Base-by-base conservation (phyloP, 1,140 invertebrate species). In the Drosophila neocordata region DNA sequence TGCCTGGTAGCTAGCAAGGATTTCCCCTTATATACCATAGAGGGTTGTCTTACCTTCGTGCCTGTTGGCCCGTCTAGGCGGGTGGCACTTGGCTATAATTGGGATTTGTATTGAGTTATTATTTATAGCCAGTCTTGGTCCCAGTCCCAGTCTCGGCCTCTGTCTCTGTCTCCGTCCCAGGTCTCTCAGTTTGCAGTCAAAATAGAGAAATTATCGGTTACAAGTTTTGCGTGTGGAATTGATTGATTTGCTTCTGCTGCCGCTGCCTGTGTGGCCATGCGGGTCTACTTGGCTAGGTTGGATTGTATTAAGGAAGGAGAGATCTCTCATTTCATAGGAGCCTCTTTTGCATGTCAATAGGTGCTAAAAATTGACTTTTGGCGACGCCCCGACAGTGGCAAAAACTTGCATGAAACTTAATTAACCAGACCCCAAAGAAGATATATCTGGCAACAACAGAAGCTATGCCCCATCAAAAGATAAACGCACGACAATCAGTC, bases 91-190 rank as follows among this genome's bases (percentile, higher is more conserved):
- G 73, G 63, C 75, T 63, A 79, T 89, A 90, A 89, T 89, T 89
- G 73, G 87, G 87, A 90, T 89, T 89, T 87, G 81, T 89, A 89
- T 89, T 89, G 87, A 89, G 87, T 85, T 89, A 89, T 89, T 89
- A 89, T 90, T 85, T 89, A 87, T 89, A 83, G 84, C 74, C 76
- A 72, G 69, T 66, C 48, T 31, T 35, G n/a, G 44, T 38, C 35
- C 18, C 34, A 37, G 62, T 13, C 55, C 7, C 58, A 8, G 41
- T 7, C 5, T 1, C 13, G 6, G n/a, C 13, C 37, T 38, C 4
- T 8, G 38, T 55, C 37, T 18, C 44, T 15, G 5, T 48, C 27
- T 11, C 22, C 15, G 37, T 57, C 24, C 34, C 41, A 20, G 15
- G 18, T 48, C 18, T 48, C 18, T 48, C 41, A 48, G 41, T 48